Conservation (phyloP, 2,888 invertebrate species). For the Oligia latruncula region DNA sequence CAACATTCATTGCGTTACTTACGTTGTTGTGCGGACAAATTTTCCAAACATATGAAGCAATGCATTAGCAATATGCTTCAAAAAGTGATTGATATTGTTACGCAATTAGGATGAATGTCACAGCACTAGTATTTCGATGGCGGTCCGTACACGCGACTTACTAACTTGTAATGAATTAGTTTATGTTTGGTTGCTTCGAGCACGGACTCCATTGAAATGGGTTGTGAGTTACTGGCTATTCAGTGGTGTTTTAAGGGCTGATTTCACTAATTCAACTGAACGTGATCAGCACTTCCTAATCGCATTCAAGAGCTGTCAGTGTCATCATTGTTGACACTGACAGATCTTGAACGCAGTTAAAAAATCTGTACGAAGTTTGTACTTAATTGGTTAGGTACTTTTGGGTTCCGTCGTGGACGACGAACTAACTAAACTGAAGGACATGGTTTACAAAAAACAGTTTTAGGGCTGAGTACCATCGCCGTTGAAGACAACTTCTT, state of each 20-base stretch:
- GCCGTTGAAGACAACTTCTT: conserved; percentile 8
- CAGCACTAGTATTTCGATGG: background rate
- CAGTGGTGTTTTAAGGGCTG: background rate
- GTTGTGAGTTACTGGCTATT: background rate
- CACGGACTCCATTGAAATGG: background rate
- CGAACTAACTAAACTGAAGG: background rate
- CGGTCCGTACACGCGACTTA: background rate
- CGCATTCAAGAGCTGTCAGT: background rate
- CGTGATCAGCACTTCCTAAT: background rate
- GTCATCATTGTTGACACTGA: background rate
- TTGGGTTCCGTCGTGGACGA: background rate
- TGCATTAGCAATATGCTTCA: too few species aligned
- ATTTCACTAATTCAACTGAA: background rate
- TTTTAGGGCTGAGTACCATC: background rate
- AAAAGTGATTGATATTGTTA: too few species aligned
- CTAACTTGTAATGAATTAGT: background rate
- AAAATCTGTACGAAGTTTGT: background rate
- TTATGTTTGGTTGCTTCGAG: background rate
- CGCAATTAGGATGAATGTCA: too few species aligned
- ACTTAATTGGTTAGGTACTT: background rate
- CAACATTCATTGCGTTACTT: too few species aligned
- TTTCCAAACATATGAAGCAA: too few species aligned
- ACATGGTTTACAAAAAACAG: background rate
- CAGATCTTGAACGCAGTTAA: background rate
- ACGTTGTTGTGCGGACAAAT: too few species aligned